Percentiles rank a stretch among this genome's conserved stretches.
Evolutionary conservation across 2,797 vertebrate genomes (phyloP).

Genomic region (Carduelis carduelis): DNA sequence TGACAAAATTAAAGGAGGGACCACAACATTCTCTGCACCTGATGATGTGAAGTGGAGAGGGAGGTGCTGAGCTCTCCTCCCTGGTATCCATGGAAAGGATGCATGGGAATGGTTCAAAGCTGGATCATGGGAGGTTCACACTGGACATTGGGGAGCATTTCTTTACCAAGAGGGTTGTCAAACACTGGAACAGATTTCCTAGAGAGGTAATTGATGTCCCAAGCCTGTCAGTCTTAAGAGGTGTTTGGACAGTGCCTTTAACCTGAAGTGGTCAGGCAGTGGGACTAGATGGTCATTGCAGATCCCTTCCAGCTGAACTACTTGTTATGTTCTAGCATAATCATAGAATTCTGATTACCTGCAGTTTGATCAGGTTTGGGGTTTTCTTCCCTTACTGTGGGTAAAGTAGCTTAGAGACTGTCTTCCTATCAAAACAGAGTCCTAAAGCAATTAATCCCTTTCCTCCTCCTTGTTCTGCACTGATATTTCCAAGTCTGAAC

Average conservation of each 20-base stretch:
- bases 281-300: not conserved
- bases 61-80: not conserved
- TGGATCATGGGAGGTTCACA: fast-evolving
- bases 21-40: not conserved
- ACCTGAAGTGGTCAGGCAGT: not conserved
- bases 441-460: not conserved
- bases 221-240: not conserved
- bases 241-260: not conserved
- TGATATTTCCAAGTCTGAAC: not conserved
- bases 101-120: not conserved
- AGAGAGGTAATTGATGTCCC: not conserved
- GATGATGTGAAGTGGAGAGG: not conserved
- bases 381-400: not conserved
- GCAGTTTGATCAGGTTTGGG: not conserved
- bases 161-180: not conserved
- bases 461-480: not conserved
- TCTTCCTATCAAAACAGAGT: not conserved
- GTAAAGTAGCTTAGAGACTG: not conserved
- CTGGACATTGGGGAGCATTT: not conserved
- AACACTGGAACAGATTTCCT: not conserved
- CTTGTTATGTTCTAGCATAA: not conserved
- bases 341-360: not conserved
- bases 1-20: not conserved
- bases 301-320: not conserved
- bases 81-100: not conserved